Evolutionary conservation across 30 jellyfish, hydroid and myxozoan species (phyloP), one percentile per base, ranked within the genome.

Genomic region (Aurelia sp.): DNA sequence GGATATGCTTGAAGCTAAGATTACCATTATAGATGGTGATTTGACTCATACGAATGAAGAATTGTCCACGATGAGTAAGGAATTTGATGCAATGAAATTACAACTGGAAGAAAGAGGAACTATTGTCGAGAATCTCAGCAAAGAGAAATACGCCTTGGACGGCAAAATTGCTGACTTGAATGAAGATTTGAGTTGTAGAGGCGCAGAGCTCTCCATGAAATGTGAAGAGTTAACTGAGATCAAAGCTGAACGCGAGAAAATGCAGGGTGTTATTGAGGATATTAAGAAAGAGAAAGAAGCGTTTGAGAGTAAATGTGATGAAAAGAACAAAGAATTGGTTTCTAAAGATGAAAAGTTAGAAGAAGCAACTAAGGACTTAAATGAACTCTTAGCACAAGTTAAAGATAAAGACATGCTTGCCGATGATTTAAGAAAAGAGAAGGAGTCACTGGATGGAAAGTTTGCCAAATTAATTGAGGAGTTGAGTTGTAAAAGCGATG

Each of bases 141-240:
- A 44, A 7, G 63, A 70, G 31, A 24, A 21, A n/a, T 66, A 70
- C 3, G 41, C 16, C 13, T 21, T 70, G 2, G 64, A 70, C 30
- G 48, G 40, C 40, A 15, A 24, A 16, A 33, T 70, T 33, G 81
- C 62, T 35, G 81, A 33, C 27, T 15, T 70, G 81, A 17, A 70
- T 70, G 31, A 70, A 21, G 81, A 13, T 13, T 33, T 70, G 81
- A 70, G 20, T 13, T 4, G 81, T 48, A 70, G 3, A 33, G 27
- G 13, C n/a, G 53, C 8, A 13, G 64, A 38, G 22, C 16, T 70
- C 51, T 13, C 41, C 40, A 21, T 19, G 19, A 21, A 38, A 7
- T 8, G 35, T 13, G 55, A 44, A 13, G 55, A 44, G 7, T 44
- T 44, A 3, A 44, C 15, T 44, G 55, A 8, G 16, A 8, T 44